These are phyloP conservation scores for Drosophila algonquin DNA, from an alignment of 2,888 invertebrate genomes.

Conservation along the genomic window DNA sequence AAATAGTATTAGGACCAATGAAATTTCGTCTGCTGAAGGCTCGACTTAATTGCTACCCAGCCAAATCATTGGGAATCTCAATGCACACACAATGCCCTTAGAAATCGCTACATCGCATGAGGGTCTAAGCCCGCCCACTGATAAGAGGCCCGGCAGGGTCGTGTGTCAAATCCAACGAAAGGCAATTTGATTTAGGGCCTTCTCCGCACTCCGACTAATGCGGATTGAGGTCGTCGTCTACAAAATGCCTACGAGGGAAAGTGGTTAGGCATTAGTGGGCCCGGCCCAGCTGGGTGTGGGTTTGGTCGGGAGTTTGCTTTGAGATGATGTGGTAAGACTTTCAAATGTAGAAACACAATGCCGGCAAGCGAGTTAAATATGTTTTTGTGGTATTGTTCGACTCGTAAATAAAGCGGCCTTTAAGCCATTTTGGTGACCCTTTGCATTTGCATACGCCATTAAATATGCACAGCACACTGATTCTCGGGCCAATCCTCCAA, in stretches of 20 bases:
- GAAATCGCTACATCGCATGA: neutral
- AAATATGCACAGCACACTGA: conserved; percentile 72
- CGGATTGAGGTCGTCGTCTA: conserved; percentile 13
- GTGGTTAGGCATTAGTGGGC: conserved; percentile 5
- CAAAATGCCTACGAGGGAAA: neutral
- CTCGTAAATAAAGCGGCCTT: conserved; percentile 71
- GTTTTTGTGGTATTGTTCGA: conserved; percentile 56
- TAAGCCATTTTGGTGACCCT: conserved; percentile 46
- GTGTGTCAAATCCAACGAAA: conserved; percentile 23
- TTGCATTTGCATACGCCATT: conserved; percentile 76
- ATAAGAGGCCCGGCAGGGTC: conserved; percentile 16
- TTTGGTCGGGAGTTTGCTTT: conserved; percentile 17
- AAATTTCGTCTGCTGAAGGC: neutral
- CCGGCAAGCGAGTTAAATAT: conserved; percentile 39
- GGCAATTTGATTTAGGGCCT: conserved; percentile 37
- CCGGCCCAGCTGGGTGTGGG: conserved; percentile 18
- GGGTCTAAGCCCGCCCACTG: conserved; percentile 6
- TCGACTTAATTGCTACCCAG: neutral
- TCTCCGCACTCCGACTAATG: conserved; percentile 2
- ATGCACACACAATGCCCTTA: neutral
- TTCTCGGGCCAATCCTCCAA: conserved; percentile 37
- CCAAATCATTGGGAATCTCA: neutral
- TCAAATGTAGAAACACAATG: conserved; percentile 38
- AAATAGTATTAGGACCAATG: too few species aligned
- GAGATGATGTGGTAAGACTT: conserved; percentile 38